Percentiles rank a stretch among this genome's conserved stretches.
These are phyloP conservation scores for Drosophila mimica DNA, from an alignment of 2,888 invertebrate genomes.

Conservation along the genomic window DNA sequence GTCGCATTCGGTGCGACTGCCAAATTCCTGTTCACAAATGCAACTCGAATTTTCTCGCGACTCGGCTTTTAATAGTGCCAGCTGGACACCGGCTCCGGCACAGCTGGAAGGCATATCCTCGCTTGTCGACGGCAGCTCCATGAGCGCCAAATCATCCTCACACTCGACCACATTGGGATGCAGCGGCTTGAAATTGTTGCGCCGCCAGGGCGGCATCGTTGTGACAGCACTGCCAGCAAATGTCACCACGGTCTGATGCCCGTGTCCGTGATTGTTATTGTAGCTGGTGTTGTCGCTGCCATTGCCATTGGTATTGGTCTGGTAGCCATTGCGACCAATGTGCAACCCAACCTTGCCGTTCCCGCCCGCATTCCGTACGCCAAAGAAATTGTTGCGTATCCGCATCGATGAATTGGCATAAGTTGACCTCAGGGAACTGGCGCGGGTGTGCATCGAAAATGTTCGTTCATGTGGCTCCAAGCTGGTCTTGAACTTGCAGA, in stretches of 20 bases:
- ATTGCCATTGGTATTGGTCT: conserved; percentile 32
- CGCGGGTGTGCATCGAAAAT: conserved; percentile 84
- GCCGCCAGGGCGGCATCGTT: conserved; percentile 74
- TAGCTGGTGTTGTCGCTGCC: conserved; percentile 36
- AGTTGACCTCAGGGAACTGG: conserved; percentile 84
- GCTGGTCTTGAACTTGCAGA: conserved; percentile 82
- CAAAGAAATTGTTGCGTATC: conserved; percentile 78
- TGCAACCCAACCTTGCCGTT: conserved; percentile 48
- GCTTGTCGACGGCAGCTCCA: conserved; percentile 65
- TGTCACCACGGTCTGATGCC: conserved; percentile 67
- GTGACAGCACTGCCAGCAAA: conserved; percentile 50
- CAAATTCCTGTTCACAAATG: conserved; percentile 79
- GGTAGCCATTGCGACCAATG: conserved; percentile 38
- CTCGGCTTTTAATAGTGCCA: conserved; percentile 54
- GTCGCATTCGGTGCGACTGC: conserved; percentile 77
- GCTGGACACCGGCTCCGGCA: conserved; percentile 38
- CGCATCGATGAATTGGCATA: conserved; percentile 83
- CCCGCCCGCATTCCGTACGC: conserved; percentile 20
- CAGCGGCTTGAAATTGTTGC: conserved; percentile 81
- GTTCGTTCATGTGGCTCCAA: conserved; percentile 82
- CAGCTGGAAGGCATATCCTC: conserved; percentile 56
- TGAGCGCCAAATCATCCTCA: conserved; percentile 71
- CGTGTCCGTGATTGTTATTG: conserved; percentile 50
- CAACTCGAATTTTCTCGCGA: conserved; percentile 66
- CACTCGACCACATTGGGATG: conserved; percentile 81